A percentile compares a stretch with the other conserved stretches of the same genome.
Conservation (phyloP, 1,140 invertebrate genomes). For the Bombus confusus region DNA sequence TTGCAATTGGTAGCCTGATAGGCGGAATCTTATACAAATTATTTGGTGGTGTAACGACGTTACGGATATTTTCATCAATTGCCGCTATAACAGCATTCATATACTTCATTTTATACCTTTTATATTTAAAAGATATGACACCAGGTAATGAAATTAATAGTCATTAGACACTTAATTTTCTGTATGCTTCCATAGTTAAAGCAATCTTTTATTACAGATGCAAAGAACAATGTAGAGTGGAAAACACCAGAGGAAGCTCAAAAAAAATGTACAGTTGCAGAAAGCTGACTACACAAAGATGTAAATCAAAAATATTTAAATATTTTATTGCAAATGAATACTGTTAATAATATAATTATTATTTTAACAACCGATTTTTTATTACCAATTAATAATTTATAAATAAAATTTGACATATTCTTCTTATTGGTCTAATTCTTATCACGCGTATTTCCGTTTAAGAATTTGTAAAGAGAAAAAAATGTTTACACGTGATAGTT, state of each 20-base stretch:
- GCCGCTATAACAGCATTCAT: constrained; percentile 82
- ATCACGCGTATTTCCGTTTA: not conserved
- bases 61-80: constrained; percentile 82
- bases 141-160: constrained; percentile 60
- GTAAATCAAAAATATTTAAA: not conserved
- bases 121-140: constrained; percentile 76
- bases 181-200: not conserved
- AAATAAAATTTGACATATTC: not conserved
- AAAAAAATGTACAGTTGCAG: constrained; percentile 26
- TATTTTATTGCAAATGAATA: constrained; percentile 14
- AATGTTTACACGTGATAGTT: not conserved
- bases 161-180: not conserved
- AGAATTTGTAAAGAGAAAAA: not conserved
- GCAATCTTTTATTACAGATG: constrained; percentile 56
- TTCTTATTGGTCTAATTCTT: not conserved
- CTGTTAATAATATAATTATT: not conserved
- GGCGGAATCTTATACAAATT: constrained; percentile 85
- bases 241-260: constrained; percentile 78
- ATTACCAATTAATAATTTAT: not conserved
- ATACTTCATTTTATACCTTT: constrained; percentile 82
- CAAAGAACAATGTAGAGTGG: constrained; percentile 70
- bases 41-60: constrained; percentile 83
- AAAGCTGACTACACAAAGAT: not conserved
- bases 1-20: constrained; percentile 85
- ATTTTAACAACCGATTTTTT: not conserved